Evolutionary conservation across 2,797 vertebrate genomes (phyloP).

Genomic region (Sebastes dallii): DNA sequence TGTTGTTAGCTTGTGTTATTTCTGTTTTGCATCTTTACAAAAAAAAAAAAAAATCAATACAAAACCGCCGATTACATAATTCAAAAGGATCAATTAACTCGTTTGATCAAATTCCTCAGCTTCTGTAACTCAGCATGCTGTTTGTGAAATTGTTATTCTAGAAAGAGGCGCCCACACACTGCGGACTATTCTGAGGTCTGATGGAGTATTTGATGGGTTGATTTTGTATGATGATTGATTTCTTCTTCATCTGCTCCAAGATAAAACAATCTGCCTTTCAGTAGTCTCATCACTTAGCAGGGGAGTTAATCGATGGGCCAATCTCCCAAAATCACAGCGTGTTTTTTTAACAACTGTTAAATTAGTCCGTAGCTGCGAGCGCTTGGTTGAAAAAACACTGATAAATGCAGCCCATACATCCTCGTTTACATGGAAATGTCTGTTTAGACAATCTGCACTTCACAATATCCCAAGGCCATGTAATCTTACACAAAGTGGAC

Average conservation of each 20-base stretch:
- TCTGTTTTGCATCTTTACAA: background rate
- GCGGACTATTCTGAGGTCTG: background rate
- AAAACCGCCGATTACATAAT: background rate
- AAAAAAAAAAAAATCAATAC: background rate
- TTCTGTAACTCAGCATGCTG: conserved; percentile 9
- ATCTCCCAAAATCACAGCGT: conserved; percentile 16
- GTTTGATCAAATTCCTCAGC: background rate
- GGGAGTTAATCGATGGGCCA: conserved; percentile 20
- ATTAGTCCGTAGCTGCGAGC: conserved; percentile 35
- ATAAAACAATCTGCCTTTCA: background rate
- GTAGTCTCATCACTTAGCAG: conserved; percentile 4
- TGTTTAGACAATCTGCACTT: conserved; percentile 35
- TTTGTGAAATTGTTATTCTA: conserved; percentile 2
- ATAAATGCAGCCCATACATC: conserved; percentile 33
- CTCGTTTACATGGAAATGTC: conserved; percentile 39
- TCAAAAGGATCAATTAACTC: conserved; percentile 6
- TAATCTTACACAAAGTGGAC: conserved; percentile 35
- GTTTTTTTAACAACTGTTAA: conserved; percentile 31
- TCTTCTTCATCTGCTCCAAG: background rate
- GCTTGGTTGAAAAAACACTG: conserved; percentile 25
- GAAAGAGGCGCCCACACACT: background rate
- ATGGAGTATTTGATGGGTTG: background rate
- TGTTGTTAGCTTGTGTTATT: background rate
- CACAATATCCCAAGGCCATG: conserved; percentile 51
- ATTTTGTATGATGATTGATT: background rate